Conservation (phyloP, 2,888 invertebrate genomes). For the Pyrochroa serraticornis region DNA sequence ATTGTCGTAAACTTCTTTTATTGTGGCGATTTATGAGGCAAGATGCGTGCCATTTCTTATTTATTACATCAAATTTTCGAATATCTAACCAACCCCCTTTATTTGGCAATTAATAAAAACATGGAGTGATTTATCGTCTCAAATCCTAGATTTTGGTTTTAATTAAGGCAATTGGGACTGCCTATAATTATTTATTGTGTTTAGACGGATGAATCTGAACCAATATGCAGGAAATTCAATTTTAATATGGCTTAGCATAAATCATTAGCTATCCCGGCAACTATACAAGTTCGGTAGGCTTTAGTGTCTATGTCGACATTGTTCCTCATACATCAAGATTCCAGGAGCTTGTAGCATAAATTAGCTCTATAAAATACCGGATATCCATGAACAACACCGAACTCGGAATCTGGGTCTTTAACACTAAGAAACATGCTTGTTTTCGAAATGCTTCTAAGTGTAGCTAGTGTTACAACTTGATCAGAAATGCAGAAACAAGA, state of each 20-base stretch:
- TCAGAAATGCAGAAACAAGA: conserved; percentile 20
- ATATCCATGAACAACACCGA: conserved; percentile 27
- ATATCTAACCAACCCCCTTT: conserved; percentile 13
- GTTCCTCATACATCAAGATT: conserved; percentile 30
- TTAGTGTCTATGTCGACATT: conserved; percentile 28
- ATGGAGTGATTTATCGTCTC: conserved; percentile 12
- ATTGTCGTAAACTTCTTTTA: conserved; percentile 19
- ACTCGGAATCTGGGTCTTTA: conserved; percentile 21
- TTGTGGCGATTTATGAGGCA: conserved; percentile 12
- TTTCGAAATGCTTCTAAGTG: conserved; percentile 14
- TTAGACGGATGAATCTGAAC: conserved; percentile 9
- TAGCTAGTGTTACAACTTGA: conserved; percentile 22
- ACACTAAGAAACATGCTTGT: conserved; percentile 18
- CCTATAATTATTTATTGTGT: conserved; percentile 11
- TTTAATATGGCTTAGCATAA: conserved; percentile 26
- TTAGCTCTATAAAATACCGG: conserved; percentile 28
- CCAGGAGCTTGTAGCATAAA: conserved; percentile 27
- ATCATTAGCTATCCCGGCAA: conserved; percentile 25
- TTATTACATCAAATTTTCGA: conserved; percentile 12
- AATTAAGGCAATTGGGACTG: conserved; percentile 7
- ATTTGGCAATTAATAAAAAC: conserved; percentile 11
- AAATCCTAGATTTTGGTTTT: conserved; percentile 12
- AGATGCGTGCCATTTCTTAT: conserved; percentile 11
- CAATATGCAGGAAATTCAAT: conserved; percentile 27
- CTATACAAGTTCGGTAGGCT: conserved; percentile 24